phyloP scores from a whole-genome alignment of 2,888 invertebrate genomes.

The Lasioglossum vierecki region DNA sequence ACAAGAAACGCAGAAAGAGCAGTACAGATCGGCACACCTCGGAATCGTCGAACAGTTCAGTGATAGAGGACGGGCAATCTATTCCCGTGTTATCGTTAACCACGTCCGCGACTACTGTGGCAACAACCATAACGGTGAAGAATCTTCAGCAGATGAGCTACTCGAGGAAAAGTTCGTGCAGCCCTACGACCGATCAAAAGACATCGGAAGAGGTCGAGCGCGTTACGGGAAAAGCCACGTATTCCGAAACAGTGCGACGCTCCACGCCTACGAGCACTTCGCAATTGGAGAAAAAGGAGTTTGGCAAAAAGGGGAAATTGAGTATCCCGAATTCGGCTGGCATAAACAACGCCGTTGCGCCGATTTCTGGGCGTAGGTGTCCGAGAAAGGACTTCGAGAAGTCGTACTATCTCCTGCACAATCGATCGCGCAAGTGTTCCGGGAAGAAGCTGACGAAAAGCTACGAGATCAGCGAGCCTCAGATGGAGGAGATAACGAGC shows the following conservation, averaged over 20 bases:
- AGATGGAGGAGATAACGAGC: constrained; percentile 42
- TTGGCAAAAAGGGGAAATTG: constrained; percentile 50
- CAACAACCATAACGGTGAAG: constrained; percentile 40
- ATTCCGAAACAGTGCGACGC: constrained; percentile 78
- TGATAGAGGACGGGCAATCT: constrained; percentile 64
- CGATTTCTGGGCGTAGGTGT: constrained; percentile 65
- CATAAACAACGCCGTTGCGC: constrained; percentile 54
- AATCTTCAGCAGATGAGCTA: constrained; percentile 47
- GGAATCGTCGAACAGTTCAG: constrained; percentile 70
- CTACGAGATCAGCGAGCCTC: constrained; percentile 33
- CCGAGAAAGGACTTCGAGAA: constrained; percentile 71
- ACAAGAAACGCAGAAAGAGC: constrained; percentile 58
- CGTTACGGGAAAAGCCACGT: constrained; percentile 74
- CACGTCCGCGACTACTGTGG: constrained; percentile 29
- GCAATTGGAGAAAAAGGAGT: constrained; percentile 64
- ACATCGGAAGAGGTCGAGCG: constrained; percentile 55
- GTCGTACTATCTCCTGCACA: constrained; percentile 66
- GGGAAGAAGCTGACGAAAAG: constrained; percentile 46
- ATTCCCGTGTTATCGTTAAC: constrained; percentile 50
- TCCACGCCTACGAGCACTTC: constrained; percentile 53
- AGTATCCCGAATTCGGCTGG: constrained; percentile 41
- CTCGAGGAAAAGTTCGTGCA: constrained; percentile 25
- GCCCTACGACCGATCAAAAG: constrained; percentile 26
- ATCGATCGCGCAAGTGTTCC: constrained; percentile 63
- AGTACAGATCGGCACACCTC: constrained; percentile 63